Conservation (phyloP, 2,888 invertebrate genomes). For the Argyresthia goedartella region DNA sequence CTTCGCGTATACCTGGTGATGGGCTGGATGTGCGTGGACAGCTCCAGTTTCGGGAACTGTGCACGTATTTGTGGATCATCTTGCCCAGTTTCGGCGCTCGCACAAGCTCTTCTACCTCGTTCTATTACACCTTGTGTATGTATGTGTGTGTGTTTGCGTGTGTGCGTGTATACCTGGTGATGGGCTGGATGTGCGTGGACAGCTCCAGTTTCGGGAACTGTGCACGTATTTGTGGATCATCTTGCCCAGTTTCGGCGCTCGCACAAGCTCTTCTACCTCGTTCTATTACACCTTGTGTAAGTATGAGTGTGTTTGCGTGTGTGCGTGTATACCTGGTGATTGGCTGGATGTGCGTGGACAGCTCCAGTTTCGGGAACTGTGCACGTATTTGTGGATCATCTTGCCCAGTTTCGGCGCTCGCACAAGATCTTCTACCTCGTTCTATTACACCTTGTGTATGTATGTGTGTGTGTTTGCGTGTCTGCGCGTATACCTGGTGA, state of each 20-base stretch:
- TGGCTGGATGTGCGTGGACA: constrained; percentile 97
- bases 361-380: constrained; percentile 96
- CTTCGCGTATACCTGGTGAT: too few species aligned
- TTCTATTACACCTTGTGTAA: too few species aligned
- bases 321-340: too few species aligned
- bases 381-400: constrained; percentile 95
- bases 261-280: constrained; percentile 93
- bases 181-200: constrained; percentile 97
- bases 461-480: too few species aligned
- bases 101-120: constrained; percentile 94
- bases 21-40: constrained; percentile 97
- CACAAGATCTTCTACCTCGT: constrained; percentile 94
- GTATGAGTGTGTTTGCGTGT: too few species aligned
- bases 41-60: constrained; percentile 96
- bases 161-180: constrained; percentile 54
- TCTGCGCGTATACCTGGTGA: too few species aligned
- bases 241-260: constrained; percentile 92
- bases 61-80: constrained; percentile 95
- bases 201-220: constrained; percentile 96
- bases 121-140: too few species aligned
- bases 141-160: too few species aligned
- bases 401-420: constrained; percentile 92
- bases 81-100: constrained; percentile 92
- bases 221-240: constrained; percentile 94
- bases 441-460: too few species aligned